Percentiles rank a stretch among this genome's conserved stretches.
Evolutionary conservation across 2,113 vertebrate species (phyloP).

Genomic region (Tretioscincus oriximinensis): DNA sequence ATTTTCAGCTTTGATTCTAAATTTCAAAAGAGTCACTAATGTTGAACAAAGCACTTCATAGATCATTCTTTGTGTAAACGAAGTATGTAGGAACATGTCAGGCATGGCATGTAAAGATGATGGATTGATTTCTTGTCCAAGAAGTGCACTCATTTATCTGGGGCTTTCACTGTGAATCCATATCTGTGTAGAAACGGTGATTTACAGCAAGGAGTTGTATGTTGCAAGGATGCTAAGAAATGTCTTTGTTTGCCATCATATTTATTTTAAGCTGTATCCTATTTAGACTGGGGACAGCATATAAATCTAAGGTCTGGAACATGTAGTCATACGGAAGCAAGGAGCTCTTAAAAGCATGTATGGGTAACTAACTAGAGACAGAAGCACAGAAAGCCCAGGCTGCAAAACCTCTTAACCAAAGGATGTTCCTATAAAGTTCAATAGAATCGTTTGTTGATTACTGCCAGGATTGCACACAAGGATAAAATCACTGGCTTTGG

Average conservation of each 20-base stretch:
- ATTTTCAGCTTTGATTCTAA: neutral
- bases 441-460: neutral
- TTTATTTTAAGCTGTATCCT: too few species aligned
- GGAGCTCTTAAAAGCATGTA: neutral
- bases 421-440: neutral
- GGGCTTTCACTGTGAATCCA: neutral
- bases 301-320: neutral
- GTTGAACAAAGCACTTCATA: neutral
- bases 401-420: neutral
- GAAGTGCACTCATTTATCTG: neutral
- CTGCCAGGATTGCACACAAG: neutral
- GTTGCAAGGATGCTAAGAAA: neutral
- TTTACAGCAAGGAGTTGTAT: neutral
- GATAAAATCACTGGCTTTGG: neutral
- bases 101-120: neutral
- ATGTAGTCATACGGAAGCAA: neutral
- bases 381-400: neutral
- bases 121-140: neutral
- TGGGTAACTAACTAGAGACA: neutral
- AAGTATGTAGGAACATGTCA: neutral
- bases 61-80: neutral
- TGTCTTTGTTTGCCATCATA: too few species aligned
- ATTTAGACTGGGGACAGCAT: too few species aligned
- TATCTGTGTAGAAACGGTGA: neutral
- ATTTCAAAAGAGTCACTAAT: neutral